Base-by-base conservation (phyloP, 2,888 invertebrate species). In the Rosalia funebris region DNA sequence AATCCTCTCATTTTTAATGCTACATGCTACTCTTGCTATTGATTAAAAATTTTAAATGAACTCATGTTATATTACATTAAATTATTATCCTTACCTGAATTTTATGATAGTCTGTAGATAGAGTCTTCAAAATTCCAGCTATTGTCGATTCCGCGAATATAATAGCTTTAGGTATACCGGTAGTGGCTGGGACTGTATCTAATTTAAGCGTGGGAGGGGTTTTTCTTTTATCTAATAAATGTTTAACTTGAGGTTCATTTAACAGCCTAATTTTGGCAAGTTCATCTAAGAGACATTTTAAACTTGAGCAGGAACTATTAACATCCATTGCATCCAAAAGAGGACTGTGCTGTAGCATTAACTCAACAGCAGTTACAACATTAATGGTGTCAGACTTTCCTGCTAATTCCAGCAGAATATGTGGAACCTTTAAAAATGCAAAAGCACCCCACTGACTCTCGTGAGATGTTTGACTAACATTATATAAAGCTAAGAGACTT, bases 361-460 rank as follows among this genome's bases (percentile, higher is more conserved):
- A 84, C 76, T 95, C 93, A 75, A 96, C 87, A 0, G 95, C 93
- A 75, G 91, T 90, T 11, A 92, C 87, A 20, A 96, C 86, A 62
- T 69, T 76, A 10, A 66, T 56, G 19, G 66, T 70, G 39, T 78
- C 78, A 42, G 70, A 60, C 56, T 70, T 74, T 50, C 73, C 76
- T 1, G 76, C 71, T 39, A 79, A 60, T 62, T 78, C 75, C 32
- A 75, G 88, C 42, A 95, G 84, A 44, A 94, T 88, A 74, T 91
- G 89, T 0, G 95, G 94, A 48, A 96, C 88, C 84, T 96, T 96
- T 5, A 97, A 85, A 77, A 96, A 96, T 0, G 93, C 93, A 77
- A 96, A 96, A 7, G 96, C 95, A 10, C 95, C 94, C 95, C 96
- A 96, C 73, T 95, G 88, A 2, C 95, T 90, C 74, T 96, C 95